A percentile compares a stretch with the other conserved stretches of the same genome.
Evolutionary conservation across 2,113 vertebrate species (phyloP).

Genomic region (Gnathonemus longibarbis): DNA sequence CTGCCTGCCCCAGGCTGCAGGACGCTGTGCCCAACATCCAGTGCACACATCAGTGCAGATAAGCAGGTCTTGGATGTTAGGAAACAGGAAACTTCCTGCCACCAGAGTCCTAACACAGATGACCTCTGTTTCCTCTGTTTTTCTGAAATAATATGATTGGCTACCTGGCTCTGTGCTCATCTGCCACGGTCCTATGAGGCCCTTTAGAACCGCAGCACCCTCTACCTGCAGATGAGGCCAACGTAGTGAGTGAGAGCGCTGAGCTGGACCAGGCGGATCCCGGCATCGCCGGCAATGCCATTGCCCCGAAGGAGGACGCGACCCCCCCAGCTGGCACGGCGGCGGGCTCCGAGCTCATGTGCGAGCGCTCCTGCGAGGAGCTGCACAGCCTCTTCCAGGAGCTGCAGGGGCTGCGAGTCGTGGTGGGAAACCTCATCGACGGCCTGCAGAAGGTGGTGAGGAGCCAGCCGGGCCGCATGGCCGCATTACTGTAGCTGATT

Average conservation of each 20-base stretch:
- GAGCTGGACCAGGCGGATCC: conserved; percentile 65
- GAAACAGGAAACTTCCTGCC: neutral
- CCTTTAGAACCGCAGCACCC: neutral
- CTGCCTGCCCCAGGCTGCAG: neutral
- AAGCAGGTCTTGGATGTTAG: neutral
- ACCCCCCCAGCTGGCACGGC: conserved; percentile 32
- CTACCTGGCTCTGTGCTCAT: neutral
- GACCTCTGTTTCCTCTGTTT: neutral
- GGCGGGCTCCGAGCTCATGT: conserved; percentile 49
- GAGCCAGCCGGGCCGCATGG: neutral
- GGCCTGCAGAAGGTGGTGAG: conserved; percentile 80
- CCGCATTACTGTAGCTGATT: neutral
- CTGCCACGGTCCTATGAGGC: neutral
- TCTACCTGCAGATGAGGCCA: conserved; percentile 61
- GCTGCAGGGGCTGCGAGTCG: conserved; percentile 73
- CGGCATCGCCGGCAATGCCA: conserved; percentile 45
- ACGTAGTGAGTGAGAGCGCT: conserved; percentile 63
- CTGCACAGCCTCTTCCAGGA: conserved; percentile 74
- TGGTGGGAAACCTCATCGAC: conserved; percentile 76
- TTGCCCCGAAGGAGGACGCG: conserved; percentile 45
- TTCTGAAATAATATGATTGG: neutral
- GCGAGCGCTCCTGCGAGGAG: conserved; percentile 84
- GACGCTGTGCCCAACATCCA: neutral
- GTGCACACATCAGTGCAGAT: neutral
- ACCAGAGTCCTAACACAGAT: neutral